Evolutionary conservation across 35 echinoderm and acorn worm genomes (phyloP), one percentile per base, ranked within the genome.

Genomic region (Chiridota heheva): DNA sequence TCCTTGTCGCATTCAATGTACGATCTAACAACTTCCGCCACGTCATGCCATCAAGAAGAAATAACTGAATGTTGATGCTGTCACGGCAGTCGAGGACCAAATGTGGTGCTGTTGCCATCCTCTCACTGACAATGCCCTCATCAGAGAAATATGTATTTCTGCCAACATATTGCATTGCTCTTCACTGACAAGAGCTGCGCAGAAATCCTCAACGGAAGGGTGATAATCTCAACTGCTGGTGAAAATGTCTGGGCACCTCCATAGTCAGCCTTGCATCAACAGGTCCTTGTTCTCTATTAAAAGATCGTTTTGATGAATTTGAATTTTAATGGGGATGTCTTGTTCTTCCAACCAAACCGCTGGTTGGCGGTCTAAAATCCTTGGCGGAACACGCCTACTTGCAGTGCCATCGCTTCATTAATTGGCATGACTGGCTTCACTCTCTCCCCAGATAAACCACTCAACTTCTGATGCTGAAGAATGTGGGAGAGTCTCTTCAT

Each of bases 141-240:
- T 33, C 7, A 92, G 57, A 33, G 83, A 61, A 62, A 82, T 81
- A 55, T 92, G 90, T 13, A 69, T 87, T 74, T 92, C 90, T 31
- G 90, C 75, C 0, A 92, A 38, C 57, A 92, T 42, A 36, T 36
- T 44, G 48, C 90, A 92, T 69, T 87, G 90, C 64, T 92, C 90
- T 53, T 92, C 82, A 76, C 90, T 92, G 34, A 53, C 53, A 25
- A 86, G 40, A 43, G 83, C 83, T 22, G 82, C 76, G 43, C 90
- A 92, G 56, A 91, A 92, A 82, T 92, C 90, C 60, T 92, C 90
- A 81, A 92, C 90, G 82, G 49, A 81, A 92, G n/a, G 90, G 82
- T 2, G 90, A 86, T 40, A 92, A 72, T 40, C 90, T 70, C 12
- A 92, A 40, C 45, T 92, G 90, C 15, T 92, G 90, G 37, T 59